phyloP scores from a whole-genome alignment of 2,113 vertebrate species.

The Chaetorhynchus papuensis region DNA sequence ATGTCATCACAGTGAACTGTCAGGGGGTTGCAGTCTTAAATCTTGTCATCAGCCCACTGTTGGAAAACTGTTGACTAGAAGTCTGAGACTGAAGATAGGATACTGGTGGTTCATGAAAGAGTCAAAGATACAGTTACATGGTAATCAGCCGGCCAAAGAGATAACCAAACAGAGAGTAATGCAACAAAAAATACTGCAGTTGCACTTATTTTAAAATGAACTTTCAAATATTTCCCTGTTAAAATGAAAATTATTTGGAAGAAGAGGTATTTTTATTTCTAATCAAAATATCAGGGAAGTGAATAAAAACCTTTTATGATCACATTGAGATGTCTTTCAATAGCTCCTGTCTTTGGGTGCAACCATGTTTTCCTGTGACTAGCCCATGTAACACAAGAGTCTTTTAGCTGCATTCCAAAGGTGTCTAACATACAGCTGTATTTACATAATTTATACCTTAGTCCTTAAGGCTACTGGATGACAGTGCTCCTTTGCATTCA shows the following conservation, averaged over 20 bases:
- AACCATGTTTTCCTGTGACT: neutral
- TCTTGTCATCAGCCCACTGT: neutral
- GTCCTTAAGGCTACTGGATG: conserved; percentile 12
- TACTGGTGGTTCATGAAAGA: neutral
- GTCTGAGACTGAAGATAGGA: neutral
- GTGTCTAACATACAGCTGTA: conserved; percentile 1
- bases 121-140: neutral
- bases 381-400: neutral
- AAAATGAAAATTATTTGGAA: neutral
- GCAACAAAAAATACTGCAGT: neutral
- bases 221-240: neutral
- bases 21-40: neutral
- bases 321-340: neutral
- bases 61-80: neutral
- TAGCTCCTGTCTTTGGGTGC: neutral
- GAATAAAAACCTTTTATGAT: neutral
- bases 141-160: neutral
- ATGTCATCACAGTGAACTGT: neutral
- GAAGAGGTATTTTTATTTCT: neutral
- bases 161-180: neutral
- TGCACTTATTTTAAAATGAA: neutral
- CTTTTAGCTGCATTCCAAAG: neutral
- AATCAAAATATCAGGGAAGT: neutral
- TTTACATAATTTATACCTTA: conserved; percentile 51
- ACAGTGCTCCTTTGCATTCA: conserved; percentile 21